Evolutionary conservation across 2,113 vertebrate species (phyloP).

Genomic region (Verasper variegatus): DNA sequence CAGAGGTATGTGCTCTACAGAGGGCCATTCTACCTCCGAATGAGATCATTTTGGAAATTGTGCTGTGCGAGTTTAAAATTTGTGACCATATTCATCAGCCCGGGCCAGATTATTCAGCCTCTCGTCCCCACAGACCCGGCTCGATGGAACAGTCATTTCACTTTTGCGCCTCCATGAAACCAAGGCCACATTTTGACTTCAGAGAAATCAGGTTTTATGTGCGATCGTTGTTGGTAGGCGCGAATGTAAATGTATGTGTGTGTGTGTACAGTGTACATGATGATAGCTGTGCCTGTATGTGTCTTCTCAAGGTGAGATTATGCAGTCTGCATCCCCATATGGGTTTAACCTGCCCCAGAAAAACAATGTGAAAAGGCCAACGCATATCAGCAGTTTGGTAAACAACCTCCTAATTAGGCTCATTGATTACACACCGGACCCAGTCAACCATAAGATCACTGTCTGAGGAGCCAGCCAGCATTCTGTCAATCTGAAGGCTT

Average conservation of each 20-base stretch:
- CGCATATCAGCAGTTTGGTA: conserved; percentile 61
- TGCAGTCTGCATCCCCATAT: conserved; percentile 45
- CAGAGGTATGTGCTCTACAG: neutral
- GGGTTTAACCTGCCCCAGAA: conserved; percentile 45
- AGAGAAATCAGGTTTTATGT: neutral
- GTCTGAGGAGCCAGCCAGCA: conserved; percentile 30
- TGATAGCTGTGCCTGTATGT: neutral
- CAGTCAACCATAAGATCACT: conserved; percentile 44
- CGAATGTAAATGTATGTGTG: neutral
- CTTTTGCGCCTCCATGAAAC: neutral
- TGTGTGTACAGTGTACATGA: conserved; percentile 8
- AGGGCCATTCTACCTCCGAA: neutral
- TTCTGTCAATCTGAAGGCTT: conserved; percentile 33
- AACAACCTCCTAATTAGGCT: conserved; percentile 72
- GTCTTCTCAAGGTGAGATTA: conserved; percentile 38
- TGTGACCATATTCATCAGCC: conserved; percentile 11
- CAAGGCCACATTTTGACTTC: conserved; percentile 3
- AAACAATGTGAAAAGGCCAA: conserved; percentile 59
- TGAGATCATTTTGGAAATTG: neutral
- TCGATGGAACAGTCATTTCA: conserved; percentile 9
- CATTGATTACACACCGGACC: conserved; percentile 72
- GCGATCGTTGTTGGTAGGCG: neutral
- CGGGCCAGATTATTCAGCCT: conserved; percentile 14
- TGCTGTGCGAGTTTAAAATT: neutral
- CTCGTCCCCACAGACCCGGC: neutral